These are phyloP conservation scores for Leptosomus discolor DNA, from an alignment of 2,113 vertebrate genomes.

Conservation along the genomic window DNA sequence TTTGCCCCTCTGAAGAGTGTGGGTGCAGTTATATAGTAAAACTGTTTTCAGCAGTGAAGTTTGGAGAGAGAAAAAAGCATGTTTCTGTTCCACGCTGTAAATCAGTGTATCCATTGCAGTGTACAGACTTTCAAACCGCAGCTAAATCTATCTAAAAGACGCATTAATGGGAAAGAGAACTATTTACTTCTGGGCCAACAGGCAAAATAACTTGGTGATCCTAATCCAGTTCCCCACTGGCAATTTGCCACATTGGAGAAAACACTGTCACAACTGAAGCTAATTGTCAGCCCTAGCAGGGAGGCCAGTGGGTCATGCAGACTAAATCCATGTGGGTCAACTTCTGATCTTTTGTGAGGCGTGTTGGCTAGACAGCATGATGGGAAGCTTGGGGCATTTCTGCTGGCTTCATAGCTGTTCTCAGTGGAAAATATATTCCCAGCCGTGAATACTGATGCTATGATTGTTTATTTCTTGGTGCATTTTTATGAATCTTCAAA, in stretches of 20 bases:
- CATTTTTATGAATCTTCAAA: neutral
- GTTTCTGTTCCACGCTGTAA: neutral
- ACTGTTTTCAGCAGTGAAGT: neutral
- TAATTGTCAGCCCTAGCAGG: constrained; percentile 8
- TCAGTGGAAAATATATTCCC: neutral
- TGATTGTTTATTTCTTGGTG: neutral
- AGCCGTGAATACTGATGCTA: neutral
- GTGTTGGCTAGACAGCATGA: neutral
- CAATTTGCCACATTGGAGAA: neutral
- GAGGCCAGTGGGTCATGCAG: neutral
- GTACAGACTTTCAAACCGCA: neutral
- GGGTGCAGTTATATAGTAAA: neutral
- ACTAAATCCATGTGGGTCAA: neutral
- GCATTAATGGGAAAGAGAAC: neutral
- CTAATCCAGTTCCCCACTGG: neutral
- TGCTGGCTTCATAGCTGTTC: neutral
- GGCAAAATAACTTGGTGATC: neutral
- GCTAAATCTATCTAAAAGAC: neutral
- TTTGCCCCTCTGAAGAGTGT: neutral
- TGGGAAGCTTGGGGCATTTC: neutral
- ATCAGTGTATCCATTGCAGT: neutral
- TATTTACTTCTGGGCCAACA: neutral
- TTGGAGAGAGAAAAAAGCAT: neutral
- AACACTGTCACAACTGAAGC: neutral
- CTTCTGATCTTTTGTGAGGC: neutral